Evolutionary conservation across 2,888 invertebrate species (phyloP).

Genomic region (Cosmorhoe ocellata): DNA sequence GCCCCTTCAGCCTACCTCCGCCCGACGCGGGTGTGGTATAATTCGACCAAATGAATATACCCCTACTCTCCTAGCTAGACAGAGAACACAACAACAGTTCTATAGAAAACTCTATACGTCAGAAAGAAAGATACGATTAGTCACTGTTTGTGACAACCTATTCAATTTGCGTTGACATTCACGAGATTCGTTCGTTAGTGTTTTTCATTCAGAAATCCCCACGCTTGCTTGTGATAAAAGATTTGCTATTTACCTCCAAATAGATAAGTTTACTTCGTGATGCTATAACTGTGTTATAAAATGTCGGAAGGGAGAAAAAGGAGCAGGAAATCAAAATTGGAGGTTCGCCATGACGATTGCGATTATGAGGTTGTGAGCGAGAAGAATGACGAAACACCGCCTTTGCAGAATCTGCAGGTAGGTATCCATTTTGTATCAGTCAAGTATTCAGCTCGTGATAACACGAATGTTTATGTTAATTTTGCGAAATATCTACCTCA

Average conservation of each 20-base stretch:
- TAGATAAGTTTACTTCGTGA: not conserved
- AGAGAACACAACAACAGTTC: too few species aligned
- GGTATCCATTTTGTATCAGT: conserved; percentile 31
- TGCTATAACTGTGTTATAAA: conserved; percentile 2
- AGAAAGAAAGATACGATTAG: too few species aligned
- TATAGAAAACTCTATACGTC: too few species aligned
- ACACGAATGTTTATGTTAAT: not conserved
- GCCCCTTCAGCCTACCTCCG: too few species aligned
- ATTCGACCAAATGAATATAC: too few species aligned
- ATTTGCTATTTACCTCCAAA: conserved; percentile 2
- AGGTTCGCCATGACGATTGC: conserved; percentile 16
- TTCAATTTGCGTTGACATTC: too few species aligned
- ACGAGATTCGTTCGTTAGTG: conserved; percentile 2
- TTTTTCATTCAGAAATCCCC: conserved; percentile 6
- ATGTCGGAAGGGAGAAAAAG: conserved; percentile 27
- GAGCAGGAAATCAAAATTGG: conserved; percentile 29
- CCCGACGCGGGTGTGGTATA: too few species aligned
- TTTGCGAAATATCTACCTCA: not conserved
- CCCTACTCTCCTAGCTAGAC: too few species aligned
- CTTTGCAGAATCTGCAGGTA: conserved; percentile 31
- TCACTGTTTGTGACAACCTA: too few species aligned
- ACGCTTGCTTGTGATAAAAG: not conserved
- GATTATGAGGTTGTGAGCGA: conserved; percentile 16
- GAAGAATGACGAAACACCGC: conserved; percentile 9
- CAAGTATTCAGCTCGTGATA: conserved; percentile 2